Evolutionary conservation across 2,888 invertebrate species (phyloP).

Genomic region (Thymelicus acteon): DNA sequence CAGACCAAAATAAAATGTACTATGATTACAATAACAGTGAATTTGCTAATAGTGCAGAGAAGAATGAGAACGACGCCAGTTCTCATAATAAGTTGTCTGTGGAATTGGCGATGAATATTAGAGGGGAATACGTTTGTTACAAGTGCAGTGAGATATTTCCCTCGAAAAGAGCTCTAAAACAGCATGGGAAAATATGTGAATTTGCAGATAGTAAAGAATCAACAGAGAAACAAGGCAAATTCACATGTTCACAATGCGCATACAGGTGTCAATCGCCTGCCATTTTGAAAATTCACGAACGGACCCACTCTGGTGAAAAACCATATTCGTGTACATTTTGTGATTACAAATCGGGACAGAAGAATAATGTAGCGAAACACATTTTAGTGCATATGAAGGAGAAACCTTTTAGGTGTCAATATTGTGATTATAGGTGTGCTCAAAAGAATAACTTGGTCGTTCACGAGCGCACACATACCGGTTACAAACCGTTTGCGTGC

Average conservation of each 20-base stretch:
- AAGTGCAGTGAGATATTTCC: slow-evolving; percentile 72
- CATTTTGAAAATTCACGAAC: slow-evolving; percentile 79
- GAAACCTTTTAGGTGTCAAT: slow-evolving; percentile 78
- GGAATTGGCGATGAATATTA: slow-evolving; percentile 66
- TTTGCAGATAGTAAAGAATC: slow-evolving; percentile 47
- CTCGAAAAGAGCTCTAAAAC: slow-evolving; percentile 70
- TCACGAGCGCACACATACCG: slow-evolving; percentile 80
- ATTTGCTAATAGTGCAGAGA: slow-evolving; percentile 36
- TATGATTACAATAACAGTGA: slow-evolving; percentile 54
- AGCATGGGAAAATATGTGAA: slow-evolving; percentile 68
- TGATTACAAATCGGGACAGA: slow-evolving; percentile 80
- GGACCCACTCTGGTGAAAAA: slow-evolving; percentile 78
- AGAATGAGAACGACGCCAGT: slow-evolving; percentile 57
- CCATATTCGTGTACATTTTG: slow-evolving; percentile 79
- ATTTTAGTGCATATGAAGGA: slow-evolving; percentile 81
- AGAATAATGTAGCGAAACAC: slow-evolving; percentile 82
- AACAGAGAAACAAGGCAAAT: slow-evolving; percentile 69
- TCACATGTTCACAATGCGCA: slow-evolving; percentile 71
- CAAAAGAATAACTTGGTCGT: slow-evolving; percentile 81
- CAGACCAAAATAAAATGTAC: slow-evolving; percentile 68
- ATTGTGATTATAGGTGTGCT: slow-evolving; percentile 79
- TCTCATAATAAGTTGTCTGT: slow-evolving; percentile 57
- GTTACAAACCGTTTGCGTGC: slow-evolving; percentile 79
- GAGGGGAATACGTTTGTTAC: slow-evolving; percentile 72
- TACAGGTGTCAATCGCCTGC: slow-evolving; percentile 81